These are phyloP conservation scores for Didymodactylos carnosus DNA, from an alignment of 2,888 invertebrate genomes.

Conservation along the genomic window DNA sequence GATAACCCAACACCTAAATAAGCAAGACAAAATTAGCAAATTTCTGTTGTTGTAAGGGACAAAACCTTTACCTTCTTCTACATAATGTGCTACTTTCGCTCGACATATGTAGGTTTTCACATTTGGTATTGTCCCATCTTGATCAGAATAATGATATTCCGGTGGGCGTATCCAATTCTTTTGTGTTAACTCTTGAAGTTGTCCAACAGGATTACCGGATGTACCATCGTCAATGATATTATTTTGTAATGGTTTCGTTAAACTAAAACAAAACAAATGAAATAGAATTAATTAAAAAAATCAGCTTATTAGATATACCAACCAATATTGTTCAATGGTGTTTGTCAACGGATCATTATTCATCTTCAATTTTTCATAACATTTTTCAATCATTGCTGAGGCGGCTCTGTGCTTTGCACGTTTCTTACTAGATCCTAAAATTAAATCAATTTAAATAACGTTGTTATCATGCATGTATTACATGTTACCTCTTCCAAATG, in stretches of 20 bases:
- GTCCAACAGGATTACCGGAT: conserved; percentile 8
- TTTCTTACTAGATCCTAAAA: conserved; percentile 7
- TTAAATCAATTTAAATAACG: neutral
- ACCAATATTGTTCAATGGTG: neutral
- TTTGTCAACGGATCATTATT: neutral
- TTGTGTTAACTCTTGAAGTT: conserved; percentile 9
- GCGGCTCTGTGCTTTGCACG: conserved; percentile 12
- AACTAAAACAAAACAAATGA: too few relatives aligned
- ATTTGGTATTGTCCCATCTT: neutral
- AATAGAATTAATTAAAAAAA: too few relatives aligned
- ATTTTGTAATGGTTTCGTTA: neutral
- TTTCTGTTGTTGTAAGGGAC: neutral
- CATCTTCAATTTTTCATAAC: neutral
- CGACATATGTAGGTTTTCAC: neutral
- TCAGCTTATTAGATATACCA: neutral
- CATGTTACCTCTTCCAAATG: neutral
- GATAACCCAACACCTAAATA: conserved; percentile 69
- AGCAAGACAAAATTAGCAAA: too few relatives aligned
- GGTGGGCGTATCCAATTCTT: conserved; percentile 10
- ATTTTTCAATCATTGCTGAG: neutral
- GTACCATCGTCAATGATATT: neutral
- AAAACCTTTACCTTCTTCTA: neutral
- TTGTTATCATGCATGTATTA: neutral
- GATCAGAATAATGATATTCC: conserved; percentile 5
- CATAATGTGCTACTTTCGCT: neutral